phyloP scores from a whole-genome alignment of 2,113 vertebrate genomes.

The Nerophis ophidion region DNA sequence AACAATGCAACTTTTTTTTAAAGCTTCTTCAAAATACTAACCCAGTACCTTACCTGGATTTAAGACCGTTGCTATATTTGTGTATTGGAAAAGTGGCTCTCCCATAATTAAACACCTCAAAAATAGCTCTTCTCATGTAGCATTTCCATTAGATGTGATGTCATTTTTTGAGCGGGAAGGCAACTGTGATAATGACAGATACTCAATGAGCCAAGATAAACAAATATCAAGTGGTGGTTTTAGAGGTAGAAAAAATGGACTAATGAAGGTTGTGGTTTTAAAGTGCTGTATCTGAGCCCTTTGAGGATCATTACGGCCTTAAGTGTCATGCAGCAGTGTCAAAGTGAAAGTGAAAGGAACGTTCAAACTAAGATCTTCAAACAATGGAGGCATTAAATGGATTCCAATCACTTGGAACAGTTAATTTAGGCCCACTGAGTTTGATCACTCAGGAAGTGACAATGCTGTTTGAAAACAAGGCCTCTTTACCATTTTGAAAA shows the following conservation, averaged over 20 bases:
- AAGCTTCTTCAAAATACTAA: too few species aligned
- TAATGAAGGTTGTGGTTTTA: constrained; percentile 2
- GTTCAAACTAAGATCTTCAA: too few species aligned
- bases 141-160: background rate
- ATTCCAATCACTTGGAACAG: too few species aligned
- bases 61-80: background rate
- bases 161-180: background rate
- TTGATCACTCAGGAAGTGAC: too few species aligned
- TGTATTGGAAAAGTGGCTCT: background rate
- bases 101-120: too few species aligned
- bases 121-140: too few species aligned
- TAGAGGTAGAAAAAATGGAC: background rate
- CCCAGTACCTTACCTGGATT: too few species aligned
- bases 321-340: background rate
- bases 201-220: background rate
- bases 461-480: too few species aligned
- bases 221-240: background rate
- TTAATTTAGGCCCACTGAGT: too few species aligned
- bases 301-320: background rate
- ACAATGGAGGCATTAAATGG: too few species aligned
- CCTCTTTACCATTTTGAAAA: too few species aligned
- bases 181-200: background rate
- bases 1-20: background rate
- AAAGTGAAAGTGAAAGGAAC: too few species aligned
- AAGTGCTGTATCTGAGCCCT: background rate